phyloP scores from a whole-genome alignment of 2,888 invertebrate genomes.

The Cheilosia vulpina region DNA sequence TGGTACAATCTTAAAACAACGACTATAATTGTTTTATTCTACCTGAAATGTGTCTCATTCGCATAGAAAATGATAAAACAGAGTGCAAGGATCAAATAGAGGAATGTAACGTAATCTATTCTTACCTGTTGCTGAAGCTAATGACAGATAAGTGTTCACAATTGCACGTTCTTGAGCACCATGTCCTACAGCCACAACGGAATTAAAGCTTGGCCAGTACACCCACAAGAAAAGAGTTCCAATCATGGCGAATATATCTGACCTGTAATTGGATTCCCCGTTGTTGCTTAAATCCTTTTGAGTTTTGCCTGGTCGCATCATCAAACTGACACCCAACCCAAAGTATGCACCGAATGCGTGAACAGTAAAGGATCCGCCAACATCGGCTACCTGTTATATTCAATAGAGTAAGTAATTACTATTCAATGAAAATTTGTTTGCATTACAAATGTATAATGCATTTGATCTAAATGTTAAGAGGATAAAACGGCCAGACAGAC shows the following conservation, averaged over 20 bases:
- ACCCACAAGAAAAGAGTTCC: conserved; percentile 97
- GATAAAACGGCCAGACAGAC: no score
- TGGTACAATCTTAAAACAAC: background rate
- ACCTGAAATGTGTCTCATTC: no score
- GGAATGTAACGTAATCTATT: no score
- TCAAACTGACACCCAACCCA: conserved; percentile 92
- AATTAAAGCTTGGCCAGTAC: conserved; percentile 99
- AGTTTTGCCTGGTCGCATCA: conserved; percentile 86
- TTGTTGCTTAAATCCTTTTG: conserved; percentile 85
- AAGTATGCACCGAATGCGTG: conserved; percentile 99
- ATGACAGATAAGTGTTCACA: conserved; percentile 95
- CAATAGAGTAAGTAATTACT: background rate
- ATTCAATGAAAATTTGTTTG: no score
- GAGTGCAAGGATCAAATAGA: no score
- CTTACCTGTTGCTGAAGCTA: conserved; percentile 89
- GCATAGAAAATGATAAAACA: no score
- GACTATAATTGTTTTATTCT: background rate
- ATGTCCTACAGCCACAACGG: conserved; percentile 88
- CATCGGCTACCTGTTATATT: conserved; percentile 91
- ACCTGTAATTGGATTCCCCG: conserved; percentile 91
- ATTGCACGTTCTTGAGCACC: conserved; percentile 91
- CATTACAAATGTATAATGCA: no score
- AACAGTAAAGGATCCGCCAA: conserved; percentile 97
- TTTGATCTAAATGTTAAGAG: no score
- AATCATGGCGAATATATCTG: conserved; percentile 97